Base-by-base conservation (phyloP, 2,797 vertebrate genomes). In the Cyclopterus lumpus region DNA sequence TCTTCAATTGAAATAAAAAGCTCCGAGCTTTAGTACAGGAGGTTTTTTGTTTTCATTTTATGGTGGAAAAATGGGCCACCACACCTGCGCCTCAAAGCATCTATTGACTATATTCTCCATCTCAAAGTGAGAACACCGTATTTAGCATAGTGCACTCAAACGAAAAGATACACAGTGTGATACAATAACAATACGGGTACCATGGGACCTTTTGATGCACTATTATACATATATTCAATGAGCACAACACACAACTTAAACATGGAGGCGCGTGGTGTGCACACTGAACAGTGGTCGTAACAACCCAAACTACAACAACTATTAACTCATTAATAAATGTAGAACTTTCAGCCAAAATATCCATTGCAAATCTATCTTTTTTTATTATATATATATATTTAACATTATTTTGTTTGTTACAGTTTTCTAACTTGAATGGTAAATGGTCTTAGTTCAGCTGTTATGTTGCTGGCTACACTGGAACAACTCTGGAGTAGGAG, bases 371-470 rank as follows among this genome's bases (percentile, higher is more conserved):
- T 30, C 15, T 6, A 28, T n/a, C n/a, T n/a, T n/a, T n/a, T n/a
- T n/a, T n/a, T n/a, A n/a, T n/a, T n/a, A n/a, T n/a, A n/a, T n/a
- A n/a, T n/a, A n/a, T n/a, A n/a, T n/a, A n/a, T n/a, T n/a, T n/a
- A n/a, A n/a, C n/a, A n/a, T n/a, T n/a, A n/a, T n/a, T n/a, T n/a
- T n/a, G n/a, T n/a, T n/a, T n/a, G n/a, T n/a, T n/a, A n/a, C n/a
- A n/a, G n/a, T 54, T 85, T 83, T 92, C 93, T 90, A 93, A 93
- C 90, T 94, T 94, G 91, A 93, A 85, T 90, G 71, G 30, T 55
- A 38, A 53, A 51, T 22, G 49, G 53, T 76, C 65, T 79, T 57
- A 66, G 59, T 68, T 82, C 26, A 51, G 67, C 55, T 14, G 71
- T 51, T 75, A 63, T 65, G 54, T 59, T 60, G 60, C 61, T 36